These are phyloP conservation scores for Scyliorhinus canicula DNA, from an alignment of 2,797 vertebrate genomes.

Conservation along the genomic window DNA sequence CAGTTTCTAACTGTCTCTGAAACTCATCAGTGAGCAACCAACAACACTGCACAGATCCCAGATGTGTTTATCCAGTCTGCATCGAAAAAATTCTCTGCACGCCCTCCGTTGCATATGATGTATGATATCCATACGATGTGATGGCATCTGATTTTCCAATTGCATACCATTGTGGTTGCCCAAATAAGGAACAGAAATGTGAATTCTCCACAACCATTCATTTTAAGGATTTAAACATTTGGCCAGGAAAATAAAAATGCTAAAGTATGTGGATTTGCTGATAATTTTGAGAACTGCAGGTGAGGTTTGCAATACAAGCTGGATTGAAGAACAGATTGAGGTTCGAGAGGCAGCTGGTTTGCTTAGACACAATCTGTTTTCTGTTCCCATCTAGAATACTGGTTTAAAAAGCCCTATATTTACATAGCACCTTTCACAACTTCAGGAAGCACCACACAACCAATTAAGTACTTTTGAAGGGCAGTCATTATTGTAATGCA, in stretches of 20 bases:
- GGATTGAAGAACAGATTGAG: not conserved
- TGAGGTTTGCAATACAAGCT: not conserved
- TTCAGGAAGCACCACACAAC: not conserved
- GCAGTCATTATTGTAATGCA: not conserved
- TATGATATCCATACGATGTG: not conserved
- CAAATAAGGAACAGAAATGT: not conserved
- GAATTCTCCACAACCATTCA: not conserved
- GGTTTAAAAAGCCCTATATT: not conserved
- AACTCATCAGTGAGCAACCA: not conserved
- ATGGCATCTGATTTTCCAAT: not conserved
- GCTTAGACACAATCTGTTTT: not conserved
- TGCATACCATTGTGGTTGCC: not conserved
- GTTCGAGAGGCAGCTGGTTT: not conserved
- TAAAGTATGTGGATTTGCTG: not conserved
- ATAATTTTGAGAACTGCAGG: not conserved
- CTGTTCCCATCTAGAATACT: not conserved
- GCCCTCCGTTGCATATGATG: not conserved
- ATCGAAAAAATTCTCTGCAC: not conserved
- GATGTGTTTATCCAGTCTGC: not conserved
- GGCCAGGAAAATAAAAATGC: not conserved
- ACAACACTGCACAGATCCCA: not conserved
- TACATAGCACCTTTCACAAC: not conserved
- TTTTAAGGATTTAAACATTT: not conserved
- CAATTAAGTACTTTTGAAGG: not conserved
- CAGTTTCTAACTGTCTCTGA: not conserved